These are phyloP conservation scores for Unio delphinus DNA, from an alignment of 2,888 invertebrate species.

Conservation along the genomic window DNA sequence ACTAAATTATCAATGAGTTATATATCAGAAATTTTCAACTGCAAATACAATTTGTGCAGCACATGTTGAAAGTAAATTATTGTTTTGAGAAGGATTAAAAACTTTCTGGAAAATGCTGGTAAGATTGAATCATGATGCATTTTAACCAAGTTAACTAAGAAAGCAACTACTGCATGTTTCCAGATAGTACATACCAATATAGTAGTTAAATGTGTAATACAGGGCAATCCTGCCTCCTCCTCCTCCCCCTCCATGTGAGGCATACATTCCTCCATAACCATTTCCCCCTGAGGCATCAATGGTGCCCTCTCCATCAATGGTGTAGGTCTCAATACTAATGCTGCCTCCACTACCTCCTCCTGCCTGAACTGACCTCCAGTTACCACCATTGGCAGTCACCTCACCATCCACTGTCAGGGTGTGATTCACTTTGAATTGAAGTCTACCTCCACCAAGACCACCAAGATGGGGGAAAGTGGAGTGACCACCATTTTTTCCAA, in stretches of 20 bases:
- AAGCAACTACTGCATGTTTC: no score
- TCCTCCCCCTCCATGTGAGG: conserved; percentile 52
- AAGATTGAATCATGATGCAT: no score
- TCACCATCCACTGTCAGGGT: conserved; percentile 33
- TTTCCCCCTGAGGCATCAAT: conserved; percentile 49
- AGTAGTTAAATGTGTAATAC: conserved; percentile 53
- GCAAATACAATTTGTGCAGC: no score
- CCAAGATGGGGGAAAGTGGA: conserved; percentile 47
- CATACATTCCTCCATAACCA: conserved; percentile 34
- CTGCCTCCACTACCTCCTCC: conserved; percentile 60
- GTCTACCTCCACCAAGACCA: conserved; percentile 50
- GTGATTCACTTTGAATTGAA: conserved; percentile 41
- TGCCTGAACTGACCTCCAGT: conserved; percentile 43
- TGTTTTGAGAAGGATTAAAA: no score
- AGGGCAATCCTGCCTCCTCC: conserved; percentile 50
- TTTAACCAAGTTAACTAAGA: no score
- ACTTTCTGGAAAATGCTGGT: no score
- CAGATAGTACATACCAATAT: conserved; percentile 40
- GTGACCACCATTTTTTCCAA: conserved; percentile 56
- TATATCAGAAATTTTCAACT: no score
- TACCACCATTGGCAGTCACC: conserved; percentile 37
- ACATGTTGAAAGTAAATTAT: no score
- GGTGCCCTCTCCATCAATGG: conserved; percentile 48
- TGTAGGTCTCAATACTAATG: conserved; percentile 46
- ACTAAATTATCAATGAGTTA: no score